Conservation (phyloP, 23 tunicate species). For the Botrylloides violaceus region DNA sequence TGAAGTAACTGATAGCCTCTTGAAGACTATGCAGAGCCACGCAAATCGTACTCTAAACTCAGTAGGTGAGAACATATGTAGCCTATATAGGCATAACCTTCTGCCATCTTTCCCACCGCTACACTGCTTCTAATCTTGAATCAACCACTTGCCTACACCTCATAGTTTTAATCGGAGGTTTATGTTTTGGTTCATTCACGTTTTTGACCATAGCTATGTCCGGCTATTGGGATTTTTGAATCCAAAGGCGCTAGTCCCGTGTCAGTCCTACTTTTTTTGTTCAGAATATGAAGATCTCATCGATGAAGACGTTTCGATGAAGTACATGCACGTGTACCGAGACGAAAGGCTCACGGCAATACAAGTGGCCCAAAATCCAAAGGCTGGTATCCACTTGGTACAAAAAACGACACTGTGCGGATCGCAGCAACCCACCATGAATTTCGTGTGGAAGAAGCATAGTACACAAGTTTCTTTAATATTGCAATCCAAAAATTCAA, state of each 20-base stretch:
- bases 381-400: slow-evolving; percentile 15
- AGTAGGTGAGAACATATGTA: too few relatives aligned
- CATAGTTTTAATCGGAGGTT: too few relatives aligned
- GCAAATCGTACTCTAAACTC: too few relatives aligned
- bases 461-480: slow-evolving; percentile 9
- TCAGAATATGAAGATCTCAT: background rate
- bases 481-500: slow-evolving; percentile 1
- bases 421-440: background rate
- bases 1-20: slow-evolving; percentile 2
- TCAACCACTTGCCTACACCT: too few relatives aligned
- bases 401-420: slow-evolving; percentile 4
- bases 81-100: too few relatives aligned
- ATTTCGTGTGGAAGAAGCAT: background rate
- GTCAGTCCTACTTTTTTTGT: too few relatives aligned
- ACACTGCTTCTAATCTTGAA: too few relatives aligned
- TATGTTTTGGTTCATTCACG: too few relatives aligned
- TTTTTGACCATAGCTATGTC: too few relatives aligned
- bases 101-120: too few relatives aligned
- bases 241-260: background rate
- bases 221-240: background rate
- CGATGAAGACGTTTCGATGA: background rate
- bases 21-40: background rate
- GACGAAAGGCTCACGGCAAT: background rate
- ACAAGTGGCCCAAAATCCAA: background rate
- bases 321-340: slow-evolving; percentile 7